Evolutionary conservation across 1,140 invertebrate species (phyloP), one percentile per base, ranked within the genome.

Genomic region (Hirudo medicinalis): DNA sequence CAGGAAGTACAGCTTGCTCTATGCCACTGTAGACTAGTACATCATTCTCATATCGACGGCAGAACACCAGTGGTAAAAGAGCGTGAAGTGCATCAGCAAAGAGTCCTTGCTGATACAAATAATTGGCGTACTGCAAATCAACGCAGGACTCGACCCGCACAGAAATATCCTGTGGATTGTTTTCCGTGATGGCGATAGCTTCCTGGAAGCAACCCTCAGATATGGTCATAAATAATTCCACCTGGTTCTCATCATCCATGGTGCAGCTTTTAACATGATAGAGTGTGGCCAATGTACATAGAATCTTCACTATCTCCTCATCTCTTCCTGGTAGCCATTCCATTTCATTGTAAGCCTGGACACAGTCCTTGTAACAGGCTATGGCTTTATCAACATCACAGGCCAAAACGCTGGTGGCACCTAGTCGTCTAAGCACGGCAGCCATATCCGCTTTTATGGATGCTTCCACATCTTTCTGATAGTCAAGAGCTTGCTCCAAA

Each of bases 1-100:
- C 70, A 20, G 73, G 73, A 8, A 74, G 73, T 32, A 74, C 70
- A 17, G 73, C 73, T 66, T 74, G 73, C 54, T 74, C 70, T 27
- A 69, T 53, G 57, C 73, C 73, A 67, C 66, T 74, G 70, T 74
- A 74, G 19, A 40, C 25, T 17, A 73, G 22, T n/a, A 70, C 19
- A 27, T 71, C 70, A 22, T 66, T 54, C 17, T 27, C n/a, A 13
- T 29, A 29, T 57, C 70, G 40, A 6, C 25, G 2, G 13, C 70
- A 19, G 57, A 57, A 71, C 25, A 63, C 36, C 53, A 29, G 32
- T 0, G 54, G 54, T 32, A 74, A 70, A 63, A 74, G 60, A 17
- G 54, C 66, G 6, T 43, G 20, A 17, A 74, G 57, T 22, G 73
- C 73, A 43, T 57, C 57, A 9, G 70, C 70, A 49, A 40, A 27